These are phyloP conservation scores for Chaitophorus viminalis DNA, from an alignment of 2,888 invertebrate species.

Conservation along the genomic window DNA sequence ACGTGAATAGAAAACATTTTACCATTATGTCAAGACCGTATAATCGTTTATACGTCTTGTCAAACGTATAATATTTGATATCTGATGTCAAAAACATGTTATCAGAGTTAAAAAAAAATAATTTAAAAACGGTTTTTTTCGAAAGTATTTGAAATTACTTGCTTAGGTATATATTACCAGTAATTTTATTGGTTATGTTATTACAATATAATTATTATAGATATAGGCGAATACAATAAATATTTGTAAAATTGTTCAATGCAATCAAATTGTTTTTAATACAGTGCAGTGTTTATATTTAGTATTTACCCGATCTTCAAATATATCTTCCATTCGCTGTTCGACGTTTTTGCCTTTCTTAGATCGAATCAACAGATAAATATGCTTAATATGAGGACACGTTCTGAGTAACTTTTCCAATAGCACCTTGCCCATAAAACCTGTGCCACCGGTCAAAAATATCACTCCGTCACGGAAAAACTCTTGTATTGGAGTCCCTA, in stretches of 20 bases:
- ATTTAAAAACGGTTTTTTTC: too few species aligned
- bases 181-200: too few species aligned
- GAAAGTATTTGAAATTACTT: too few species aligned
- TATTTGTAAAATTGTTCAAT: not conserved
- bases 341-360: slow-evolving; percentile 71
- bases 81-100: too few species aligned
- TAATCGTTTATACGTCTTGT: too few species aligned
- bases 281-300: slow-evolving; percentile 56
- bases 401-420: slow-evolving; percentile 76
- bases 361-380: slow-evolving; percentile 73
- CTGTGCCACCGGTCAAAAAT: slow-evolving; percentile 85
- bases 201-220: too few species aligned
- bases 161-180: too few species aligned
- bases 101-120: too few species aligned
- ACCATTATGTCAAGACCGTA: too few species aligned
- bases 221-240: too few species aligned
- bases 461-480: slow-evolving; percentile 78
- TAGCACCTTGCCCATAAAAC: slow-evolving; percentile 77
- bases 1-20: too few species aligned
- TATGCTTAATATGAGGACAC: slow-evolving; percentile 71
- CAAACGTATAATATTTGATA: too few species aligned
- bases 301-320: slow-evolving; percentile 65
- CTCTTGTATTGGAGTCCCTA: slow-evolving; percentile 70
- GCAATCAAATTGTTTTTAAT: not conserved
- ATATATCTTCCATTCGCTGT: slow-evolving; percentile 70